Evolutionary conservation across 2,888 invertebrate species (phyloP), one percentile per base, ranked within the genome.

Genomic region (Cordilura impudica): DNA sequence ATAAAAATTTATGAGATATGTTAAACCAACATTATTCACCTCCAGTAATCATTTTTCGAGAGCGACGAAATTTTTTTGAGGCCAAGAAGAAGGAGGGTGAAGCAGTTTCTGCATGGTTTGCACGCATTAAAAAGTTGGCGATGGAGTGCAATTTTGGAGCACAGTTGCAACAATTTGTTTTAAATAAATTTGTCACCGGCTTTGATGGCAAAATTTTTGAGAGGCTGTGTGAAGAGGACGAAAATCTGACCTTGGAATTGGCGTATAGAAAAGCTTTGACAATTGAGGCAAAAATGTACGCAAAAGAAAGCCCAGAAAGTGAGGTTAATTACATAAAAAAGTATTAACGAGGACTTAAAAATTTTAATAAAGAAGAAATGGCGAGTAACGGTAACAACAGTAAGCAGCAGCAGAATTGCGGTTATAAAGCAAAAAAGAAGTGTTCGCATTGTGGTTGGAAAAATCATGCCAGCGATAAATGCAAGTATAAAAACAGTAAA

Each of bases 1-100:
- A 67, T 18, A 18, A 23, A 6, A 54, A 61, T 3, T 67, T 72
- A 26, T 72, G 65, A 10, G 14, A 58, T 0, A 19, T 58, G 12
- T 39, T 12, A 4, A n/a, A n/a, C n/a, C n/a, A n/a, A n/a, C n/a
- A n/a, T n/a, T n/a, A n/a, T n/a, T n/a, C n/a, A n/a, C n/a, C n/a
- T n/a, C 72, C 78, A 47, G 56, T 61, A 0, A 72, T 78, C 14
- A 23, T 63, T 23, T 72, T 26, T 26, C n/a, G 16, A 5, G 45
- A 45, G 14, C n/a, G 45, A 5, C n/a, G 45, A 45, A n/a, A 14
- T 45, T 45, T 45, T 14, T n/a, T n/a, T n/a, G 45, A 45, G 2
- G 45, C 45, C n/a, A 45, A 45, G 16, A 45, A 45, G 2, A 45
- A n/a, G 2, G 14, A 45, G 2, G 6, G 5, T 2, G 45, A 45